Evolutionary conservation across 2,888 invertebrate genomes (phyloP), one percentile per base, ranked within the genome.

Genomic region (Microplitis manilae): DNA sequence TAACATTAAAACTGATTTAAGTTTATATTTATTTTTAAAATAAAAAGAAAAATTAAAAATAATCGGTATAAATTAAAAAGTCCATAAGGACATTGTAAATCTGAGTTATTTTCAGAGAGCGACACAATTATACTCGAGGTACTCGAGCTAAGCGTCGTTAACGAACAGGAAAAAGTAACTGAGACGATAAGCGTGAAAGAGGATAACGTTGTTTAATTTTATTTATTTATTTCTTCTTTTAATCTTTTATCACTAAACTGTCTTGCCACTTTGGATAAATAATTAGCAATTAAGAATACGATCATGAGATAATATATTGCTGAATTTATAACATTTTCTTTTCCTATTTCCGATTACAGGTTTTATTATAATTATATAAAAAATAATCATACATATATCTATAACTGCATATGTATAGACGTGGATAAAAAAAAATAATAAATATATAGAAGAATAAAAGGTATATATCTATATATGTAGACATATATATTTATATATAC

Each of bases 101-200:
- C 41, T 65, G 39, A 68, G 38, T 39, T 30, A 30, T 30, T 71
- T 30, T 61, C n/a, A 62, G 61, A 68, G 41, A 15, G 60, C 15
- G 40, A 74, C 67, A 74, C 67, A 65, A 75, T 76, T 72, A 50
- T 50, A 72, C 61, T 76, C 30, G 4, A 30, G 30, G 13, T 50
- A 72, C 61, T 76, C 30, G 4, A 30, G 30, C 30, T 30, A 75
- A 68, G 72, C 73, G 67, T 62, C 76, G 71, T 82, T 83, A 83
- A 83, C 83, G 82, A 83, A 81, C 81, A 72, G 79, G 50, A 65
- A 73, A 69, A 82, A 82, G 80, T 80, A 71, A 76, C 75, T 78
- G 72, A 65, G 39, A 60, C 79, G 79, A 81, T 81, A 80, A 83
- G 83, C 83, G 81, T 82, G 79, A 83, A 83, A 83, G 82, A 81